These are phyloP conservation scores for Antitype chi DNA, from an alignment of 2,888 invertebrate genomes.

Conservation along the genomic window DNA sequence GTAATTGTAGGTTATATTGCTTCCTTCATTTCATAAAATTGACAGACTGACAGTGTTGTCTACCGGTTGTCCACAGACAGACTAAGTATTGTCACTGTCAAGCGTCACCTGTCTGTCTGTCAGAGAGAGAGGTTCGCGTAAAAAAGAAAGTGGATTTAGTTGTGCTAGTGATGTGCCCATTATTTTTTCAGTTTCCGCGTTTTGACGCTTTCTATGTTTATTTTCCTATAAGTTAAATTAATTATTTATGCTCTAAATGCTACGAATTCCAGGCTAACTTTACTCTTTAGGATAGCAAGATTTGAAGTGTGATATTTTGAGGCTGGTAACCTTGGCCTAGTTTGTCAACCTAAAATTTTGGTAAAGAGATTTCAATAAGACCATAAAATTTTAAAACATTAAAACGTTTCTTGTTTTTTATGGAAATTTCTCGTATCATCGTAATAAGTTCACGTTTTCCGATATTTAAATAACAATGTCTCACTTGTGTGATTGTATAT, in stretches of 20 bases:
- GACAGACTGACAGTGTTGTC: background rate
- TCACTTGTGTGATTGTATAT: constrained; percentile 71
- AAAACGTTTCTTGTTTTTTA: constrained; percentile 26
- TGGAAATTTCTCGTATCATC: constrained; percentile 51
- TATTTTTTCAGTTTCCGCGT: constrained; percentile 1
- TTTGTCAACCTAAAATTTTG: constrained; percentile 66
- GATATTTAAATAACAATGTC: constrained; percentile 70
- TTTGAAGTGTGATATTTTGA: constrained; percentile 22
- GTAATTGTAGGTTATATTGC: constrained; percentile 26
- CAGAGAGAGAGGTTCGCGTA: background rate
- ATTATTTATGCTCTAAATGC: no score
- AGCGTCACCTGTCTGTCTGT: background rate
- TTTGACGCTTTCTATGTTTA: background rate
- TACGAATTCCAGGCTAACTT: background rate
- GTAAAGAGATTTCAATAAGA: constrained; percentile 41
- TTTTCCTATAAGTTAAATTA: no score
- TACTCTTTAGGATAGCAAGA: background rate
- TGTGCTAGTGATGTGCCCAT: constrained; percentile 12
- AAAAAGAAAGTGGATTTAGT: no score
- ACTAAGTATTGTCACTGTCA: constrained; percentile 22
- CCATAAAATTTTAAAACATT: constrained; percentile 40
- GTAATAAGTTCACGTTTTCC: constrained; percentile 15
- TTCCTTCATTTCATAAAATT: background rate
- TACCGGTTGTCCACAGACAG: no score
- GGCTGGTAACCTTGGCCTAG: constrained; percentile 52